Percentiles rank a stretch among this genome's conserved stretches.
These are phyloP conservation scores for Panurus biarmicus DNA, from an alignment of 2,113 vertebrate species.

Conservation along the genomic window DNA sequence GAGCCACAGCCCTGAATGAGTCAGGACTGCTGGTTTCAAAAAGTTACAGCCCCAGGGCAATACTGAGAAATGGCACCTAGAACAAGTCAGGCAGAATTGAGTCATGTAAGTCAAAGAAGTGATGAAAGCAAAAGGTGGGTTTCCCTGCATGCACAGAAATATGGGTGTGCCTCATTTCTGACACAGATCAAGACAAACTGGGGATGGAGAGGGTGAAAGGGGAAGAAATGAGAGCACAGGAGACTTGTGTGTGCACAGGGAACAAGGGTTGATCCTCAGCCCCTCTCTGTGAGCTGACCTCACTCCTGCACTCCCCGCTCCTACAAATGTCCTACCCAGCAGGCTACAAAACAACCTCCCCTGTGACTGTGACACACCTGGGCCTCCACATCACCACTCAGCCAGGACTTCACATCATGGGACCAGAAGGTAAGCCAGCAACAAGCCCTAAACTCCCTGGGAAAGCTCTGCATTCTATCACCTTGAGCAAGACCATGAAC, in stretches of 20 bases:
- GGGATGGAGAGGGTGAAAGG: not conserved
- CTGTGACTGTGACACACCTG: not conserved
- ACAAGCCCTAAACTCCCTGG: not conserved
- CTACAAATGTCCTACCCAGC: not conserved
- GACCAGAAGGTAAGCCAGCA: not conserved
- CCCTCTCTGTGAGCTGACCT: not conserved
- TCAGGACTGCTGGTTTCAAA: not conserved
- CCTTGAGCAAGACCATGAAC: not conserved
- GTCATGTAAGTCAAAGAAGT: not conserved
- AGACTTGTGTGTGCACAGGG: not conserved
- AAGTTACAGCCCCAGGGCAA: not conserved
- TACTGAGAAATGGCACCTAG: not conserved
- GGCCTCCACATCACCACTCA: not conserved
- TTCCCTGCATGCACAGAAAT: not conserved
- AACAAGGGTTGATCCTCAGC: not conserved
- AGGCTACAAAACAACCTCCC: not conserved
- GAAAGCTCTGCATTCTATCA: not conserved
- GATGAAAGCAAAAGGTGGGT: not conserved
- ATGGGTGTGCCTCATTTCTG: rapidly evolving
- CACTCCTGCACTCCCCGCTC: not conserved
- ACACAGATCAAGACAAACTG: not conserved
- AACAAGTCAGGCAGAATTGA: not conserved
- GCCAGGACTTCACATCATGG: not conserved
- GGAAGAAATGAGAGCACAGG: not conserved
- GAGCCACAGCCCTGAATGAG: not conserved